A percentile compares a stretch with the other conserved stretches of the same genome.
These are phyloP conservation scores for Leptinotarsa rubiginosa DNA, from an alignment of 2,888 invertebrate genomes.

Conservation along the genomic window DNA sequence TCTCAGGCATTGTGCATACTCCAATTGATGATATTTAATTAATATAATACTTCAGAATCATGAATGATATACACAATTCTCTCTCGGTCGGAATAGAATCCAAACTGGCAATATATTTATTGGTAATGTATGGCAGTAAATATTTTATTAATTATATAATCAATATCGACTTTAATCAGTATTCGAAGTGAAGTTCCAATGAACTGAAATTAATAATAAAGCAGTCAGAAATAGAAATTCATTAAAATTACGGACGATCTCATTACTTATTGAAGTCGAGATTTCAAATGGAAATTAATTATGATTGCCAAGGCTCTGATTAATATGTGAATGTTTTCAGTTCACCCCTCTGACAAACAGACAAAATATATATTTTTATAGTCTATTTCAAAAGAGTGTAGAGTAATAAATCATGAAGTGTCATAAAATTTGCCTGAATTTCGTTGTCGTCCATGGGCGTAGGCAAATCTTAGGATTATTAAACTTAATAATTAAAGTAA, in stretches of 20 bases:
- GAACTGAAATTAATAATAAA: conserved; percentile 35
- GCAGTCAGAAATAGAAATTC: conserved; percentile 18
- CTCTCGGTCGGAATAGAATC: background rate
- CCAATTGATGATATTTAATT: conserved; percentile 11
- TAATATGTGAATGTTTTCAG: too few species aligned
- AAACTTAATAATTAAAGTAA: too few species aligned
- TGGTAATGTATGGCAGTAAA: conserved; percentile 45
- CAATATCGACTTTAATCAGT: conserved; percentile 45
- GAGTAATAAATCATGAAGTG: too few species aligned
- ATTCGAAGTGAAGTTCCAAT: conserved; percentile 42
- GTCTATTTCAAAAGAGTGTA: too few species aligned
- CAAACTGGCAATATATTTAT: conserved; percentile 38
- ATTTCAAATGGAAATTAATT: conserved; percentile 7
- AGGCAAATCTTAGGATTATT: too few species aligned
- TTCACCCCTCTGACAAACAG: too few species aligned
- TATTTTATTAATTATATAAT: conserved; percentile 50
- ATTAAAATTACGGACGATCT: background rate
- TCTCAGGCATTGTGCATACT: background rate
- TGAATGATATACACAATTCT: background rate
- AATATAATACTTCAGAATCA: conserved; percentile 10
- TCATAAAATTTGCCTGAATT: too few species aligned
- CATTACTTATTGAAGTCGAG: conserved; percentile 3
- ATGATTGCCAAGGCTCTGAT: background rate
- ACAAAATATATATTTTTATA: too few species aligned
- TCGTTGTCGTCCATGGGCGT: too few species aligned